Conservation (phyloP, 2,888 invertebrate genomes). For the Mythimna albipuncta region DNA sequence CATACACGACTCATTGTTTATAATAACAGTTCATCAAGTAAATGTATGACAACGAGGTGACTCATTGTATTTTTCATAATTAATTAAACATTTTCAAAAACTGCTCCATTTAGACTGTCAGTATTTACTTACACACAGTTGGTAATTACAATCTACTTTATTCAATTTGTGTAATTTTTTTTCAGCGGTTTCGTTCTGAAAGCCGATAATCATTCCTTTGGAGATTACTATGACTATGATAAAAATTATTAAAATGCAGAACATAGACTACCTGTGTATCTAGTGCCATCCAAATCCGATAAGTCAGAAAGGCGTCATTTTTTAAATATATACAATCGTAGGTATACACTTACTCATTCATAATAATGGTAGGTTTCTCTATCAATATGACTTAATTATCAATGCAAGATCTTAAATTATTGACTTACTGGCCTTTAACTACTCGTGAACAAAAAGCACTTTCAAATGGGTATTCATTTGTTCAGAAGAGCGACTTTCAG, state of each 20-base stretch:
- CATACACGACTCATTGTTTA: slow-evolving; percentile 39
- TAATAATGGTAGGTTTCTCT: background rate
- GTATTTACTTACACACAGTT: background rate
- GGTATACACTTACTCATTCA: background rate
- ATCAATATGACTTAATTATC: background rate
- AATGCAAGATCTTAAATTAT: background rate
- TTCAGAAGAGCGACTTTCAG: background rate
- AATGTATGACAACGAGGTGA: slow-evolving; percentile 25
- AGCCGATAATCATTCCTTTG: no score
- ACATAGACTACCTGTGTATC: no score
- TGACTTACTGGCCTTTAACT: slow-evolving; percentile 7
- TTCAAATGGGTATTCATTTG: no score
- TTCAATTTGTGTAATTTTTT: no score
- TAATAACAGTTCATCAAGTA: slow-evolving; percentile 42
- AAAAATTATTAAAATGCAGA: no score
- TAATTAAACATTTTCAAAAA: background rate
- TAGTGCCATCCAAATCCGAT: no score
- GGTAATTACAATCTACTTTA: no score
- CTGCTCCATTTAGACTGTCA: background rate
- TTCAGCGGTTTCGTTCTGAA: no score
- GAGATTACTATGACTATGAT: no score
- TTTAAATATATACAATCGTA: background rate
- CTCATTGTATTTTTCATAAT: slow-evolving; percentile 18
- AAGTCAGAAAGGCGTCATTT: no score
- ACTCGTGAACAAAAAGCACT: background rate